Evolutionary conservation across 2,888 invertebrate genomes (phyloP), one percentile per base, ranked within the genome.

Genomic region (Atethmia centrago): DNA sequence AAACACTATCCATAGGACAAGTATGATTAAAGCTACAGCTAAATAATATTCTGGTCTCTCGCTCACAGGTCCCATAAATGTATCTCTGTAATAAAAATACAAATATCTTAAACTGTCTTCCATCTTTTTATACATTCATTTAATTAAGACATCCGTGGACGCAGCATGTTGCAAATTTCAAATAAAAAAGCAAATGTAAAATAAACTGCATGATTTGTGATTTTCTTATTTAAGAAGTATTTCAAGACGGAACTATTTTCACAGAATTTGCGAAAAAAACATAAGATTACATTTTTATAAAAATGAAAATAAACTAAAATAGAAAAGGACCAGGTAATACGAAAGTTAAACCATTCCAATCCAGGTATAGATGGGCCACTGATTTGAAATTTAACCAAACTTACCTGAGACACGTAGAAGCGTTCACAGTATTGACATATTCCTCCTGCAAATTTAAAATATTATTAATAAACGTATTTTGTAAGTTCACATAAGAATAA

Each of bases 21-120:
- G 61, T 36, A 93, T 84, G n/a, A 95, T 91, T 51, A 94, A 78
- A 10, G 91, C 89, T 69, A 93, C 83, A 2, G 94, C 92, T 47
- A 93, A 76, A 81, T 88, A 96, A 86, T 94, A 93, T 80, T 95
- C 94, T 0, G 94, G 93, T 58, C 88, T 89, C n/a, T 91, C 90
- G 8, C 66, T 75, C 47, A 93, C 88, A 0, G 94, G 92, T 4
- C 92, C 90, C 90, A 95, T 83, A 49, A 95, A 93, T 8, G 93
- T 93, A 12, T 89, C 87, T 47, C 96, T 96, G 91, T 58, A 93
- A 94, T 16, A 70, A 71, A 77, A 61, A 70, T 19, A 45, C 0
- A 9, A 56, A 9, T 62, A 42, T 40, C 3, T 53, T 47, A n/a
- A 45, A n/a, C 10, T 10, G 5, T 28, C 12, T 69, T 28, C 5